phyloP scores from a whole-genome alignment of 2,113 vertebrate species.

The Anarrhichthys ocellatus region DNA sequence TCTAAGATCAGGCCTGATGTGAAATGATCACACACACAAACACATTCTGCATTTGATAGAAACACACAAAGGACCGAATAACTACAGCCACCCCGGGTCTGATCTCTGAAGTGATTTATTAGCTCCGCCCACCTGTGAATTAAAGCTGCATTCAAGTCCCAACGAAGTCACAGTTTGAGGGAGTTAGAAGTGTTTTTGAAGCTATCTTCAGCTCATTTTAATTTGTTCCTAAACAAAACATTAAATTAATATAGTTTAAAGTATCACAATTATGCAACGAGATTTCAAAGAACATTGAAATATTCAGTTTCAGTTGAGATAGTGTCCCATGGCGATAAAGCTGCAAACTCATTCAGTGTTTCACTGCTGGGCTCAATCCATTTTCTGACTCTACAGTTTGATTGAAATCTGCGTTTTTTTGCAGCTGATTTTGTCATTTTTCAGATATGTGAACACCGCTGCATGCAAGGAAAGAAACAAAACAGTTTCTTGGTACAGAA shows the following conservation, averaged over 20 bases:
- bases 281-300: neutral
- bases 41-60: slow-evolving; percentile 29
- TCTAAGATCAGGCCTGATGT: slow-evolving; percentile 67
- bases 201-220: neutral
- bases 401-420: neutral
- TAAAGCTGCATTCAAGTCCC: slow-evolving; percentile 5
- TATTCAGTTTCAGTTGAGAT: neutral
- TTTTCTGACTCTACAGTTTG: neutral
- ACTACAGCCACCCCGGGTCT: slow-evolving; percentile 32
- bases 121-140: neutral
- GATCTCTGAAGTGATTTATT: neutral
- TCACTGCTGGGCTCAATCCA: neutral
- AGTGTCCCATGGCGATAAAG: too few relatives aligned
- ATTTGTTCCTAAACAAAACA: neutral
- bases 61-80: slow-evolving; percentile 39
- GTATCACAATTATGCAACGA: neutral
- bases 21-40: slow-evolving; percentile 50
- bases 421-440: neutral
- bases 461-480: neutral
- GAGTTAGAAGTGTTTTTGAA: neutral
- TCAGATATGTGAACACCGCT: neutral
- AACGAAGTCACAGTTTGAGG: neutral
- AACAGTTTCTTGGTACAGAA: neutral
- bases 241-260: neutral
- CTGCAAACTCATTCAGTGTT: neutral